These are phyloP conservation scores for Ephialtes manifestator DNA, from an alignment of 2,888 invertebrate species.

Conservation along the genomic window DNA sequence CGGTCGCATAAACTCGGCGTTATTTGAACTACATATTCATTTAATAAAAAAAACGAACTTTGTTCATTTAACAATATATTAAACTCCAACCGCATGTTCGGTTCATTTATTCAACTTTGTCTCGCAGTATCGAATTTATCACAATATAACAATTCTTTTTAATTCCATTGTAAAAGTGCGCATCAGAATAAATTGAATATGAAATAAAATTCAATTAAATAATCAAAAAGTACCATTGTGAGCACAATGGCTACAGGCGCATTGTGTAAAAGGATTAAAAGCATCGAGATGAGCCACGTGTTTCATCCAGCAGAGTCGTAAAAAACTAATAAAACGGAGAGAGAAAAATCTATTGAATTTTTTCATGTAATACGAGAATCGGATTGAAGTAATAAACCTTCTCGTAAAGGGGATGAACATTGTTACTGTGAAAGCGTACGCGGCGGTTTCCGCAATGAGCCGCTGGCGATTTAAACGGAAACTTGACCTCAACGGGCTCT, in stretches of 20 bases:
- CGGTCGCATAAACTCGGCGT: no score
- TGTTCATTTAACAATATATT: no score
- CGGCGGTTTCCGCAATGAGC: not conserved
- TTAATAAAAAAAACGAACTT: no score
- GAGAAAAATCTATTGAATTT: constrained; percentile 1
- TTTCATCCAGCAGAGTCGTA: not conserved
- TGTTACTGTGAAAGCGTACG: not conserved
- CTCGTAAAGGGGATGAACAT: not conserved
- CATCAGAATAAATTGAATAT: not conserved
- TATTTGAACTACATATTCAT: no score
- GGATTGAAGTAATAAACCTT: not conserved
- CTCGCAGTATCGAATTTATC: no score
- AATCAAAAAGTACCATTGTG: not conserved
- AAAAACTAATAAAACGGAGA: constrained; percentile 5
- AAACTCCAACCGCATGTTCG: no score
- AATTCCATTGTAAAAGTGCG: not conserved
- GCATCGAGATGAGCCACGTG: not conserved
- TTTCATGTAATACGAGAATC: not conserved
- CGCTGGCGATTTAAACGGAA: not conserved
- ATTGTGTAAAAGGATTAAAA: constrained; percentile 4
- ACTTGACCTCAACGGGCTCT: not conserved
- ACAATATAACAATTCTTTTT: not conserved
- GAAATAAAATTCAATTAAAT: not conserved
- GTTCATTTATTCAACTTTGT: no score
- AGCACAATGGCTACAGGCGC: not conserved